Evolutionary conservation across 2,888 invertebrate genomes (phyloP), one percentile per base, ranked within the genome.

Genomic region (Temnothorax ravouxi): DNA sequence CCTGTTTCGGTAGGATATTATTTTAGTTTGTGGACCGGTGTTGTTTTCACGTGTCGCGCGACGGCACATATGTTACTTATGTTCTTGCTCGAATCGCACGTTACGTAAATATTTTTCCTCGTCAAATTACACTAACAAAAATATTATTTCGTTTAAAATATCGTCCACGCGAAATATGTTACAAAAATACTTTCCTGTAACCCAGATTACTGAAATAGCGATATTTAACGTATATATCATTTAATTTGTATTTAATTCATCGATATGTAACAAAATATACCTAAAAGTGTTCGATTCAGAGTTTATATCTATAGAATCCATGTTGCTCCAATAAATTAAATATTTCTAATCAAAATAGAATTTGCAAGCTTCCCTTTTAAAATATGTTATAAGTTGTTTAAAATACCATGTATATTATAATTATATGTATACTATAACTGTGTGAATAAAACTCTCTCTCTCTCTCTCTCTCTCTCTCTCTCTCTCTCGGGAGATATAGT

Each of bases 51-150:
- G 56, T 59, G 56, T 59, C n/a, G 67, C 41, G 11, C 41, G 29
- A 38, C 21, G 6, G 6, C 41, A 29, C 29, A 62, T 52, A 52
- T n/a, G 41, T 54, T 52, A 59, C 56, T 67, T 34, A 34, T 44
- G 56, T 59, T 71, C 11, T 4, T 3, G 13, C 6, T 34, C 44
- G 15, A 25, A 25, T 21, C n/a, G 54, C 52, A 21, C 21, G 62
- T 62, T 34, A 15, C n/a, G 15, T 50, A 41, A 77, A 77, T 67
- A 77, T 77, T 77, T 67, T 67, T 15, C n/a, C n/a, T n/a, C 8
- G 54, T 54, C 18, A n/a, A 41, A 54, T 34, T 54, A 29, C 25
- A 13, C 52, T 3, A n/a, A 52, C 44, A 4, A 79, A 71, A 47
- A 47, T 54, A 56, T 77, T 59, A 44, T 69, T 71, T 15, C 21